Evolutionary conservation across 2,113 vertebrate species (phyloP).

Genomic region (Jacana jacana): DNA sequence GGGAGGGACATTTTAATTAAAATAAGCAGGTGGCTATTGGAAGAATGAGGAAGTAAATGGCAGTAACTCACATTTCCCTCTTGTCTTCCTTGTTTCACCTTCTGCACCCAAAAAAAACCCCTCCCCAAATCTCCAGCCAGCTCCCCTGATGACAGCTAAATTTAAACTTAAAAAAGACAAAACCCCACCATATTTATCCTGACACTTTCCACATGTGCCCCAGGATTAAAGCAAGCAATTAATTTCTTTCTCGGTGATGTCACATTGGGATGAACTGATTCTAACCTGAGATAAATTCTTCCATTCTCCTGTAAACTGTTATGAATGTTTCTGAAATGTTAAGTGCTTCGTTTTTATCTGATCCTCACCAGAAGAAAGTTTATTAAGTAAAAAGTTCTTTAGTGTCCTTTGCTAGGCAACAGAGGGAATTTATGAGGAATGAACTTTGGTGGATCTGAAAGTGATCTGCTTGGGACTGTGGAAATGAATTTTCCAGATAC

Average conservation of each 20-base stretch:
- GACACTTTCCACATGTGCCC: neutral
- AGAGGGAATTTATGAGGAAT: neutral
- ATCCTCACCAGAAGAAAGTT: neutral
- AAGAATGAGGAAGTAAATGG: neutral
- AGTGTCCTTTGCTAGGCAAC: neutral
- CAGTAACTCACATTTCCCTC: neutral
- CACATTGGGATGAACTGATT: neutral
- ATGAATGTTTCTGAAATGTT: neutral
- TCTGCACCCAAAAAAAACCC: neutral
- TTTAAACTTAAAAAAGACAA: neutral
- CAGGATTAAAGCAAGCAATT: neutral
- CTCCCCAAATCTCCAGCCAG: neutral
- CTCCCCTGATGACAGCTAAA: neutral
- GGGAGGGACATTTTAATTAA: neutral
- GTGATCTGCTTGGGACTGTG: neutral
- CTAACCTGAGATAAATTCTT: conserved; percentile 32
- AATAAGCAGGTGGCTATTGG: fast-evolving
- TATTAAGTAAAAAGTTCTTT: neutral
- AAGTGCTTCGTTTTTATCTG: conserved; percentile 7
- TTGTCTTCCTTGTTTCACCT: neutral
- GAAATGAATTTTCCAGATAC: conserved; percentile 44
- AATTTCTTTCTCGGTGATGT: neutral
- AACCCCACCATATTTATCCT: neutral
- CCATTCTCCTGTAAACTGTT: neutral
- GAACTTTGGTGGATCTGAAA: neutral